Evolutionary conservation across 2,797 vertebrate species (phyloP), one percentile per base, ranked within the genome.

Genomic region (Centroberyx gerrardi): DNA sequence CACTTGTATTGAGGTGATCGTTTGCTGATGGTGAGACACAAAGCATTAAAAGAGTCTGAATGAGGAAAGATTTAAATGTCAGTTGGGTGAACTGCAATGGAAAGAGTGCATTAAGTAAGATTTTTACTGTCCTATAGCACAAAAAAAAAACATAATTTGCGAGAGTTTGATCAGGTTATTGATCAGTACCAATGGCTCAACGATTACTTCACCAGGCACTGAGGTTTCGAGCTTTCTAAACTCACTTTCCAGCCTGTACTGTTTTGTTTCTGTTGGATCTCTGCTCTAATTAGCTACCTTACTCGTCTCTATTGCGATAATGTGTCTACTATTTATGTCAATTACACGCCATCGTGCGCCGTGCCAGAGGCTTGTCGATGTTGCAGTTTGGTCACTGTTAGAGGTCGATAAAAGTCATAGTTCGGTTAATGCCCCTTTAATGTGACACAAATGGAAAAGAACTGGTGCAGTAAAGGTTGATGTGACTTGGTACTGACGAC

Each of bases 331-430:
- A 0, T 59, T 64, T 33, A 38, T 15, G 9, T 75, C 28, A 62
- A 28, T 63, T 27, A 27, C 58, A 53, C 33, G 7, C 14, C 6
- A 0, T 38, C 27, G 18, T 6, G 0, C 0, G 0, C 13, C 1
- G 18, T 36, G 51, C 53, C 51, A 61, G 17, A 56, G 58, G 28
- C 9, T 49, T 55, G 18, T 31, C 44, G 53, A 18, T n/a, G 15
- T 22, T 55, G 33, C 14, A 76, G 76, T 62, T 17, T 6, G 2
- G 13, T 67, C 52, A 60, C 62, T 56, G 38, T 77, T 27, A 64
- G 68, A 66, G 61, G 46, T 72, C 5, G 13, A 72, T 80, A 61
- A 69, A 76, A 73, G 62, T 72, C 61, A 40, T 5, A 42, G 36
- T 62, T 62, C 13, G 13, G 10, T 42, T 68, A 80, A 85, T 70